Evolutionary conservation across 2,888 invertebrate genomes (phyloP), one percentile per base, ranked within the genome.

Genomic region (Mayetiola destructor): DNA sequence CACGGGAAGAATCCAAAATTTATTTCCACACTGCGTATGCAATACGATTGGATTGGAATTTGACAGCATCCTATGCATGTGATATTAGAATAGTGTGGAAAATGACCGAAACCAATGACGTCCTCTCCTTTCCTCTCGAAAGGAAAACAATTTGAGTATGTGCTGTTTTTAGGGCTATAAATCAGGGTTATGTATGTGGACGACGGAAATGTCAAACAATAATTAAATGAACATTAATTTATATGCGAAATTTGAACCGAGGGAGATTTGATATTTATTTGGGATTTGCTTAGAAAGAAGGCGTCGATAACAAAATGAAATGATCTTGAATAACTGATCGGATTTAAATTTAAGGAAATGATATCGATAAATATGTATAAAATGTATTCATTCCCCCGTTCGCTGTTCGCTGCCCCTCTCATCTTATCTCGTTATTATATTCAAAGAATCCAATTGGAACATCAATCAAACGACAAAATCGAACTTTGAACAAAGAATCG

Each of bases 201-300:
- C 23, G 27, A 48, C 48, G 48, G 48, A 48, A 48, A 27, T 48
- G 48, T 27, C 48, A 48, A 48, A 48, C 48, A 48, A 48, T 48
- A 48, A 48, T 48, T 48, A 48, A 48, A 27, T 48, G 48, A 27
- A 48, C 27, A 27, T 48, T 48, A 48, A 27, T 48, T 48, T 48
- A 48, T 48, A 48, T 48, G 48, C 21, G 40, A 40, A 40, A 21
- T 16, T 16, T 18, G 5, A n/a, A n/a, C n/a, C n/a, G n/a, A 18
- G 16, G 39, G 39, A 4, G 39, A 16, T 18, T 16, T 36, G 12
- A 12, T 12, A n/a, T 36, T 36, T 36, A 36, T 3, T 23, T 16
- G 27, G 16, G 27, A n/a, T 27, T n/a, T 14, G 27, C 48, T 16
- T n/a, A n/a, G n/a, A n/a, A n/a, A n/a, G 48, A 14, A 27, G 27